Conservation (phyloP, 1,140 invertebrate species). For the Linepithema humile region DNA sequence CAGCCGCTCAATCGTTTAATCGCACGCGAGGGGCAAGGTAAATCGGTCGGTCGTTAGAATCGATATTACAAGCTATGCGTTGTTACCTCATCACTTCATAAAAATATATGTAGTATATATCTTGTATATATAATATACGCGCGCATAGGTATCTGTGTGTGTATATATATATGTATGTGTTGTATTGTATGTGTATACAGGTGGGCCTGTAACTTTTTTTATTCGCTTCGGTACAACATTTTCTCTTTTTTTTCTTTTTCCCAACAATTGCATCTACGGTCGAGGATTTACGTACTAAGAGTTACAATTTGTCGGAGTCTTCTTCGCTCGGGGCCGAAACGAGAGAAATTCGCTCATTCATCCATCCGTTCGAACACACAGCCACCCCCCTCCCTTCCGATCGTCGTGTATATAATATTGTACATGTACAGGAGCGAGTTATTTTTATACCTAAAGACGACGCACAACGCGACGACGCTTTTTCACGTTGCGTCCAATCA, state of each 20-base stretch:
- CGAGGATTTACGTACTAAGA: conserved; percentile 49
- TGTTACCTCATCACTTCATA: conserved; percentile 83
- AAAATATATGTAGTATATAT: conserved; percentile 79
- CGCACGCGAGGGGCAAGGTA: conserved; percentile 70
- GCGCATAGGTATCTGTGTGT: conserved; percentile 61
- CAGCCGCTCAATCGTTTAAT: conserved; percentile 71
- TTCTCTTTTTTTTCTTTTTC: conserved; percentile 28
- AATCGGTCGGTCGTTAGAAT: conserved; percentile 68
- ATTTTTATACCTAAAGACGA: conserved; percentile 62
- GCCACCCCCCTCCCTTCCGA: conserved; percentile 38
- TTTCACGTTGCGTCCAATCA: conserved; percentile 32
- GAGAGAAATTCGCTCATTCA: conserved; percentile 62
- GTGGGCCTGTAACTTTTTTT: conserved; percentile 70
- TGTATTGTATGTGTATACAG: conserved; percentile 70
- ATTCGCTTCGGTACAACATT: conserved; percentile 74
- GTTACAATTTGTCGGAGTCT: conserved; percentile 59
- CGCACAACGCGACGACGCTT: conserved; percentile 54
- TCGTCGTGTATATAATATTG: conserved; percentile 63
- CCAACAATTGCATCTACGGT: conserved; percentile 51
- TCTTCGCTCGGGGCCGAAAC: conserved; percentile 66
- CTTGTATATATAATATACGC: conserved; percentile 58
- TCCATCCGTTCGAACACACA: conserved; percentile 61
- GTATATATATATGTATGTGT: background rate
- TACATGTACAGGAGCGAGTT: conserved; percentile 48
- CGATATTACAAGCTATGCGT: conserved; percentile 82